These are phyloP conservation scores for Pogona vitticeps DNA, from an alignment of 2,113 vertebrate genomes.

Conservation along the genomic window DNA sequence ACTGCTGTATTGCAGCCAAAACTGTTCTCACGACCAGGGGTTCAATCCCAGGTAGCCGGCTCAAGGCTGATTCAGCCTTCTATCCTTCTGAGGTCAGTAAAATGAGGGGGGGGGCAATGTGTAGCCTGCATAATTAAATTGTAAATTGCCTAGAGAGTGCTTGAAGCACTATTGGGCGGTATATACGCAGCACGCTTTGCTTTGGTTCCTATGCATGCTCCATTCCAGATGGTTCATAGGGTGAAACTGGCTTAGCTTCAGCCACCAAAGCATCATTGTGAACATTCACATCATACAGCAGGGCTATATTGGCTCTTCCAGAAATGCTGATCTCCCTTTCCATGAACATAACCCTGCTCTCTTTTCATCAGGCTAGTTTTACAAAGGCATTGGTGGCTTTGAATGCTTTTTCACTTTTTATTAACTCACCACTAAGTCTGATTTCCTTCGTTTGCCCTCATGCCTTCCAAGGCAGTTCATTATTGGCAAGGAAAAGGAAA, in stretches of 20 bases:
- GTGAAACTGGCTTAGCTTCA: neutral
- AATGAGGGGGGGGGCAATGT: too few relatives aligned
- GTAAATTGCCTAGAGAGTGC: too few relatives aligned
- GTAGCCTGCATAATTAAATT: too few relatives aligned
- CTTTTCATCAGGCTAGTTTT: constrained; percentile 57
- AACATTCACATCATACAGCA: neutral
- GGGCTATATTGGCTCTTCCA: constrained; percentile 20
- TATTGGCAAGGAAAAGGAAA: constrained; percentile 59
- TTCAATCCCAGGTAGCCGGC: too few relatives aligned
- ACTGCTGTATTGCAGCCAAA: too few relatives aligned
- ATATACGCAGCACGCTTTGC: neutral
- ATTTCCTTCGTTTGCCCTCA: constrained; percentile 58
- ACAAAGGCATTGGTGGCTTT: constrained; percentile 56
- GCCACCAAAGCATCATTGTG: neutral
- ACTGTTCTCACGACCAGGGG: too few relatives aligned
- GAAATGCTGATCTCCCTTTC: constrained; percentile 31
- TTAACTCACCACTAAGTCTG: constrained; percentile 53
- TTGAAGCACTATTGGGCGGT: too few relatives aligned
- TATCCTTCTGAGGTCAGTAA: too few relatives aligned
- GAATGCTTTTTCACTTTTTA: constrained; percentile 59
- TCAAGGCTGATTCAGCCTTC: too few relatives aligned
- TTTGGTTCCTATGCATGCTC: too few relatives aligned
- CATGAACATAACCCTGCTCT: constrained; percentile 40
- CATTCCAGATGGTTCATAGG: neutral
- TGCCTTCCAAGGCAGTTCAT: constrained; percentile 56